Base-by-base conservation (phyloP, 2,888 invertebrate species). In the Ischnura elegans region DNA sequence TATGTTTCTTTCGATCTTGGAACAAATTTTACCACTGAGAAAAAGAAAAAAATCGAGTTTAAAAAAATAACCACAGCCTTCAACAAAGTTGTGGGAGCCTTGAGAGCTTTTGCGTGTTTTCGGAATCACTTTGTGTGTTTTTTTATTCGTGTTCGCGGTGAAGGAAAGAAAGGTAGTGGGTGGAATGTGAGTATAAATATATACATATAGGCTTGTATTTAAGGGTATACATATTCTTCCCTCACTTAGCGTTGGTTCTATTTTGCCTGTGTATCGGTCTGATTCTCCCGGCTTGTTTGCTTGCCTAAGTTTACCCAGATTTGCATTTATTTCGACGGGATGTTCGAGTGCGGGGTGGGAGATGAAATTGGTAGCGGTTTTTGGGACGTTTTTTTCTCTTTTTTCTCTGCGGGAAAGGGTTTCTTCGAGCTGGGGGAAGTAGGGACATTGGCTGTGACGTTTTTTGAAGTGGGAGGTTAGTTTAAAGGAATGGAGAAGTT, bases 41-140 rank as follows among this genome's bases (percentile, higher is more conserved):
- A 29, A 29, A 51, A 46, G 16, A 51, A 55, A 29, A 87, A 25
- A 76, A 76, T 8, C 10, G 36, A 36, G 76, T 13, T 13, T 16
- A 76, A 76, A 51, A 51, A 51, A 51, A 51, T 51, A 51, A 1
- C 6, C 76, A 36, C 13, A n/a, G 76, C n/a, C 36, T 36, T 8
- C 76, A 3, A 76, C 76, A 29, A 76, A 87, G 55, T 55, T 36
- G 55, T 87, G 87, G 47, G 51, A 16, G 55, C 19, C 55, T 61
- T 42, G 87, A 55, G 87, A 55, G 87, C 51, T 51, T 36, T 87
- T 87, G 51, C 42, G 21, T 55, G 51, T 87, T 87, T 16, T 42
- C 42, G 55, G 55, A 42, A 16, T 51, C 51, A 21, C 21, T 16
- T 51, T 47, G 13, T 87, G 25, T 61, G 19, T 61, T 6, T 61